Evolutionary conservation across 1,140 invertebrate genomes (phyloP).

Genomic region (Homalodisca vitripennis): DNA sequence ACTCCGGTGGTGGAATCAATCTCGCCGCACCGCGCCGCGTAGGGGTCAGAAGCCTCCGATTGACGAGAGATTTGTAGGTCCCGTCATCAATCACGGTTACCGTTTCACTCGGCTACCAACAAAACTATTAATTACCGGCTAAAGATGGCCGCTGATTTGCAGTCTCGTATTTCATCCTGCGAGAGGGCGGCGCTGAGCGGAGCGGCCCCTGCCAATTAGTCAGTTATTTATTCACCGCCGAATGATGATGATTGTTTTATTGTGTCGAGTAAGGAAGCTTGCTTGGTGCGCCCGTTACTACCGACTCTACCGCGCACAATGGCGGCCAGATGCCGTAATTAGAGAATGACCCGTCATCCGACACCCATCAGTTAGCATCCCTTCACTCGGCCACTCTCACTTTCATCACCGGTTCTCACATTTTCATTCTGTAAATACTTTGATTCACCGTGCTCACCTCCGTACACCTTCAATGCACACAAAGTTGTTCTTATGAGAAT

Average conservation of each 20-base stretch:
- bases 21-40: too few relatives aligned
- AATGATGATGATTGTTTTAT: slow-evolving; percentile 24
- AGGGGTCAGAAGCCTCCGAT: too few relatives aligned
- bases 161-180: not conserved
- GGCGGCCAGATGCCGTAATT: not conserved
- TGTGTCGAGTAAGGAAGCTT: slow-evolving; percentile 3
- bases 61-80: not conserved
- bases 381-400: too few relatives aligned
- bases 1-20: too few relatives aligned
- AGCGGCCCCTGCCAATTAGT: slow-evolving; percentile 5
- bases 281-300: too few relatives aligned
- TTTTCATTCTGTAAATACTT: too few relatives aligned
- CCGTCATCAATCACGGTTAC: slow-evolving; percentile 11
- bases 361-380: too few relatives aligned
- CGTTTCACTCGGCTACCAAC: not conserved
- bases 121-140: slow-evolving; percentile 7
- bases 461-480: too few relatives aligned
- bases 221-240: slow-evolving; percentile 19
- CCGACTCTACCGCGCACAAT: not conserved
- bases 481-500: too few relatives aligned
- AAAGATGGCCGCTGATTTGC: not conserved
- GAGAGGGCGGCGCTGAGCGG: too few relatives aligned
- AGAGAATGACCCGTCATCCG: not conserved
- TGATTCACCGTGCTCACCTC: too few relatives aligned
- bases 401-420: too few relatives aligned